Conservation (phyloP, 2,113 vertebrate species). For the Copsychus sechellarum region DNA sequence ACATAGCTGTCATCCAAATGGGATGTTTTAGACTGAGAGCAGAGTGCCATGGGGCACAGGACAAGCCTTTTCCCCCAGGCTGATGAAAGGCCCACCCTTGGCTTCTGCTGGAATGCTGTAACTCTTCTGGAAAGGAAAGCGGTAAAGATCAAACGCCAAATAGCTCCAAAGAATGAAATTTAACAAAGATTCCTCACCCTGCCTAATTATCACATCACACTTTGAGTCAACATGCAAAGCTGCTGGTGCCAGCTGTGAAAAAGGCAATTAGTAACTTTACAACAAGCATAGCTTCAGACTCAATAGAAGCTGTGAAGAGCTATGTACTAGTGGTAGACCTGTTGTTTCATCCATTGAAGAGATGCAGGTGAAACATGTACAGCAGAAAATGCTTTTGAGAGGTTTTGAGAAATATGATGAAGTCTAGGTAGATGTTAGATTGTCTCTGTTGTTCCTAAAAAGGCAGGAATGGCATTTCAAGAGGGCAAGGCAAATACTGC, state of each 20-base stretch:
- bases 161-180: slow-evolving; percentile 36
- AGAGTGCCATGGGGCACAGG: background rate
- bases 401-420: background rate
- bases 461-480: background rate
- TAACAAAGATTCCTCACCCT: slow-evolving; percentile 35
- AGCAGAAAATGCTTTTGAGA: background rate
- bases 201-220: slow-evolving; percentile 45
- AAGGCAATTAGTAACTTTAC: slow-evolving; percentile 60
- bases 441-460: background rate
- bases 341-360: background rate
- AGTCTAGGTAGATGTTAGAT: background rate
- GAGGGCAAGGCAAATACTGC: background rate
- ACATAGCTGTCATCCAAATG: background rate
- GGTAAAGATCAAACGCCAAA: slow-evolving; percentile 42
- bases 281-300: slow-evolving; percentile 3
- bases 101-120: background rate
- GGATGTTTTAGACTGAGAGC: background rate
- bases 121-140: background rate
- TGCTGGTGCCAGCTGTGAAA: slow-evolving; percentile 55
- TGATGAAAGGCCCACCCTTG: slow-evolving; percentile 38
- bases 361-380: background rate
- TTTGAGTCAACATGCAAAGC: slow-evolving; percentile 35
- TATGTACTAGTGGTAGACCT: background rate
- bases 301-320: slow-evolving; percentile 16
- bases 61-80: background rate